Evolutionary conservation across 2,888 invertebrate genomes (phyloP).

Genomic region (Deilephila porcellus): DNA sequence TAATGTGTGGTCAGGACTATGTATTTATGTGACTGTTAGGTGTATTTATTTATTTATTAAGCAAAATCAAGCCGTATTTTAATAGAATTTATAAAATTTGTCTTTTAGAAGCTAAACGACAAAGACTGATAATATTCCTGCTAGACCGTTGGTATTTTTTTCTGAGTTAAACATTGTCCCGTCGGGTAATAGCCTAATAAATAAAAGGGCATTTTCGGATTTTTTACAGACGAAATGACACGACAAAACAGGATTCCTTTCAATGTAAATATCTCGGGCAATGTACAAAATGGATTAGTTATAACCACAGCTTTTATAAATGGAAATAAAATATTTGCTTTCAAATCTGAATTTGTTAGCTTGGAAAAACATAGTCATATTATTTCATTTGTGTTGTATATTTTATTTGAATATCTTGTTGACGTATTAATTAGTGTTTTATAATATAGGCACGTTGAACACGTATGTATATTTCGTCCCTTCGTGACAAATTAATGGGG

Average conservation of each 20-base stretch:
- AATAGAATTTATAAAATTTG: neutral
- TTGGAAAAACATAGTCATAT: neutral
- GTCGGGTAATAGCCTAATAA: conserved; percentile 13
- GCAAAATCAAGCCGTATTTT: too few relatives aligned
- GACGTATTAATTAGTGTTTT: neutral
- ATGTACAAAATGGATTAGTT: neutral
- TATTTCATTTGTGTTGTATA: neutral
- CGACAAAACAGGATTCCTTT: conserved; percentile 9
- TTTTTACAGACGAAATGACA: neutral
- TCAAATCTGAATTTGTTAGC: neutral
- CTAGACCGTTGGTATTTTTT: conserved; percentile 13
- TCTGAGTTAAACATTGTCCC: conserved; percentile 8
- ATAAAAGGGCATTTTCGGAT: conserved; percentile 1
- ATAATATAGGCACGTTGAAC: too few relatives aligned
- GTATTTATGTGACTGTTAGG: too few relatives aligned
- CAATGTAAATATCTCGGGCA: conserved; percentile 7
- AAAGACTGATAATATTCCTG: conserved; percentile 22
- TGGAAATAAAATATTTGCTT: too few relatives aligned
- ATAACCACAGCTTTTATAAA: neutral
- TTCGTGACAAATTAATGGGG: too few relatives aligned
- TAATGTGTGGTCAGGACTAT: too few relatives aligned
- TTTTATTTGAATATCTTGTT: neutral
- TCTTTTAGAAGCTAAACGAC: neutral
- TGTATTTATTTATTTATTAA: too few relatives aligned
- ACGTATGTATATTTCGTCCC: too few relatives aligned